phyloP scores from a whole-genome alignment of 1,140 invertebrate species.

The Pseudobourletiella spinata region DNA sequence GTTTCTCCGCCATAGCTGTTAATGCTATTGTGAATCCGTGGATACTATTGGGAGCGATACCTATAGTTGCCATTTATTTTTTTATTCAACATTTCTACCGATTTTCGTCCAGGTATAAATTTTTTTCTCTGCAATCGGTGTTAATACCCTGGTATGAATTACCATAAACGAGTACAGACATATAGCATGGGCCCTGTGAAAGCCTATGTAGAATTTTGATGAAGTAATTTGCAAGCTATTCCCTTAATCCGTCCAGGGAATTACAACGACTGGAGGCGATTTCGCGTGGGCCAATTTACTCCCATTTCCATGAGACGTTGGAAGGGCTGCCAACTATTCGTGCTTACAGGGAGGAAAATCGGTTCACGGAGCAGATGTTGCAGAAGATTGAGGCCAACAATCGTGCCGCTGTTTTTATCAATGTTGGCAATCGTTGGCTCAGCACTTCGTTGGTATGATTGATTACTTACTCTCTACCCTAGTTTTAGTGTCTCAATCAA shows the following conservation, averaged over 20 bases:
- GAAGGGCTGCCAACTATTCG: conserved; percentile 58
- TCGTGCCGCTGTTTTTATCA: conserved; percentile 64
- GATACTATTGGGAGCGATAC: conserved; percentile 57
- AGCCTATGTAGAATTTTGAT: too few relatives aligned
- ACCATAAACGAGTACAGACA: too few relatives aligned
- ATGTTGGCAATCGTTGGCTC: conserved; percentile 71
- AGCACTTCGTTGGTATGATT: conserved; percentile 63
- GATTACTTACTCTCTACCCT: too few relatives aligned
- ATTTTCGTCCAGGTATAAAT: conserved; percentile 54
- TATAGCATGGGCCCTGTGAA: too few relatives aligned
- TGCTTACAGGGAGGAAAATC: conserved; percentile 55
- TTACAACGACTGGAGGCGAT: conserved; percentile 53
- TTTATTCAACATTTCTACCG: conserved; percentile 61
- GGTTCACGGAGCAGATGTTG: conserved; percentile 56
- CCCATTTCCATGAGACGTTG: conserved; percentile 61
- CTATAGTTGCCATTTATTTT: conserved; percentile 57
- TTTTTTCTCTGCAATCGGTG: too few relatives aligned
- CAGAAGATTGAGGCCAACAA: conserved; percentile 61
- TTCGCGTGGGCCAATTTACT: conserved; percentile 61
- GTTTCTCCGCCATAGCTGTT: conserved; percentile 59
- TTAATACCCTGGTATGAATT: too few relatives aligned
- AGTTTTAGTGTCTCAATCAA: too few relatives aligned
- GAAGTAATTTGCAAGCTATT: too few relatives aligned
- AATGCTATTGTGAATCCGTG: conserved; percentile 61
- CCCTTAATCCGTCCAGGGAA: conserved; percentile 53